A percentile compares a stretch with the other conserved stretches of the same genome.
Conservation (phyloP, 2,113 vertebrate species). For the Oryzias curvinotus region DNA sequence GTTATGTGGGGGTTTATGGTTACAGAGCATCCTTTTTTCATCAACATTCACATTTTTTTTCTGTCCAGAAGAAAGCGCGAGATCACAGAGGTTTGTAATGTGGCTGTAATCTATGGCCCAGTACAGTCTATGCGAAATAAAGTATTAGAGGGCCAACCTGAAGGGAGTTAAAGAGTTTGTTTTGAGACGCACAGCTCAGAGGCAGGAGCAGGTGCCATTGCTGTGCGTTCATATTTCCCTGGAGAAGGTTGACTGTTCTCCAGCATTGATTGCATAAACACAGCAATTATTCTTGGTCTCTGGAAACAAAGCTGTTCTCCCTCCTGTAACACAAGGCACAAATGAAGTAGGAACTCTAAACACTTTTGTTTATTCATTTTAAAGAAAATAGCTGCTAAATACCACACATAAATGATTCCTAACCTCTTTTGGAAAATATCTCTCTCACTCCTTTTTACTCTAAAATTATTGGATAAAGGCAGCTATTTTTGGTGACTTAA, state of each 20-base stretch:
- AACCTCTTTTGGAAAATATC: too few relatives aligned
- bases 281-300: conserved; percentile 60
- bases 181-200: conserved; percentile 24
- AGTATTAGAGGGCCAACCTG: conserved; percentile 7
- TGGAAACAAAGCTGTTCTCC: conserved; percentile 47
- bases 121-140: not conserved
- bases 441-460: conserved; percentile 29
- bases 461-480: conserved; percentile 11
- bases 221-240: conserved; percentile 63
- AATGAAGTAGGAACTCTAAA: conserved; percentile 31
- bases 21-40: too few relatives aligned
- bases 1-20: too few relatives aligned
- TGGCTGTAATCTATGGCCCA: not conserved
- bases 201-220: conserved; percentile 49
- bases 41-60: too few relatives aligned
- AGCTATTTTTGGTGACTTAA: not conserved
- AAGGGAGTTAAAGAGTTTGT: conserved; percentile 15
- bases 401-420: not conserved
- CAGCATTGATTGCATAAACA: conserved; percentile 65
- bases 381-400: conserved; percentile 12
- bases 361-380: conserved; percentile 23
- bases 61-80: too few relatives aligned
- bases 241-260: conserved; percentile 47
- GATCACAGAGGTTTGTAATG: too few relatives aligned
- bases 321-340: conserved; percentile 32